Conservation (phyloP, 2,113 vertebrate genomes). For the Phalacrocorax pelagicus region DNA sequence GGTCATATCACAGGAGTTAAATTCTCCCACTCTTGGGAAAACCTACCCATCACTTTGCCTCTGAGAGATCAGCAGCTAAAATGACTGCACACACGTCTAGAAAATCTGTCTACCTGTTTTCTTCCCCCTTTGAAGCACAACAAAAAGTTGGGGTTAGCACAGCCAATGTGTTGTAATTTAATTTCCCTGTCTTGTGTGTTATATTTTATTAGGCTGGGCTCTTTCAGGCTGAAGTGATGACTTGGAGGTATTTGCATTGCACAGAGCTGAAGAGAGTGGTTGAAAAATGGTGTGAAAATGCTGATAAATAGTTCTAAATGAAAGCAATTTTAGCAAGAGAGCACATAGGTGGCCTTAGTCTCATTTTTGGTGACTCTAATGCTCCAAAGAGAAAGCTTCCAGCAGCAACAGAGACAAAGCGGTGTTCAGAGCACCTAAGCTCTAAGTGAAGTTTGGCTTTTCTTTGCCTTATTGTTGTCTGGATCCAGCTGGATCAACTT, state of each 20-base stretch:
- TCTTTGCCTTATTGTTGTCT: not conserved
- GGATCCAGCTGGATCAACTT: not conserved
- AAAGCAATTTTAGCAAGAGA: slow-evolving; percentile 72
- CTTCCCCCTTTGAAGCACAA: not conserved
- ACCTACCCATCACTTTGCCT: not conserved
- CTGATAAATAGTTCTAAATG: slow-evolving; percentile 74
- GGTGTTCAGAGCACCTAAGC: not conserved
- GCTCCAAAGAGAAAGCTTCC: slow-evolving; percentile 4
- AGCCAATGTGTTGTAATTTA: not conserved
- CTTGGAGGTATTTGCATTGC: slow-evolving; percentile 66
- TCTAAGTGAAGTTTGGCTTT: not conserved
- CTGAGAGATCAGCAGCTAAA: not conserved
- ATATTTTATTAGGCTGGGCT: not conserved
- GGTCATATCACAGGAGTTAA: not conserved
- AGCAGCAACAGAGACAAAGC: not conserved
- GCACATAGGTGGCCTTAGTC: slow-evolving; percentile 46
- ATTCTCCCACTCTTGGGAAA: not conserved
- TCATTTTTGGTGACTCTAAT: slow-evolving; percentile 26
- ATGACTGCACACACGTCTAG: not conserved
- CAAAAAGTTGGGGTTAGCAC: not conserved
- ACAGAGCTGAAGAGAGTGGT: slow-evolving; percentile 27
- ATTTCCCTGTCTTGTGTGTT: not conserved
- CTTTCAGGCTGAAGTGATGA: not conserved
- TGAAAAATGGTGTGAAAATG: slow-evolving; percentile 54
- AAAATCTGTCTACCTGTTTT: not conserved